These are phyloP conservation scores for Drosophila lacicola DNA, from an alignment of 2,888 invertebrate genomes.

Conservation along the genomic window DNA sequence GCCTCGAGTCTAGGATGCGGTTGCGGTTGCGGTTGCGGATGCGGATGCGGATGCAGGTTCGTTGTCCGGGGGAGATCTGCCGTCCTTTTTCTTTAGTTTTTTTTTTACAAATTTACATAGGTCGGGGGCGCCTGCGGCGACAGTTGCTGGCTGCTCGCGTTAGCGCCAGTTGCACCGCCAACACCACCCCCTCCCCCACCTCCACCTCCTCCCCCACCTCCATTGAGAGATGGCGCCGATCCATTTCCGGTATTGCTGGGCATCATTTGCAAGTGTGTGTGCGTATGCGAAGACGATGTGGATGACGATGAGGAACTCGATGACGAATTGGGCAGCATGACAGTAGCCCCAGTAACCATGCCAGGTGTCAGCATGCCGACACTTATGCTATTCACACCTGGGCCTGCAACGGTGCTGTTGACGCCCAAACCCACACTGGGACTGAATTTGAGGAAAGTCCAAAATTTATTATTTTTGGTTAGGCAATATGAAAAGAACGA, in stretches of 20 bases:
- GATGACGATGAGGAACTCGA: constrained; percentile 84
- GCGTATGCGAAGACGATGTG: constrained; percentile 81
- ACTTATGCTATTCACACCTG: constrained; percentile 57
- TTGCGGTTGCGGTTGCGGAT: background rate
- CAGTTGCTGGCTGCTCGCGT: constrained; percentile 88
- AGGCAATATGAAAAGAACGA: constrained; percentile 43
- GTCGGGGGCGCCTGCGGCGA: constrained; percentile 95
- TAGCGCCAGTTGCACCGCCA: constrained; percentile 64
- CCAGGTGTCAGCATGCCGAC: constrained; percentile 83
- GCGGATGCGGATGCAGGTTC: background rate
- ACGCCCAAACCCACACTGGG: constrained; percentile 66
- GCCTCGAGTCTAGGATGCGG: background rate
- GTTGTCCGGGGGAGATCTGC: constrained; percentile 10
- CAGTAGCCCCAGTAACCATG: constrained; percentile 75
- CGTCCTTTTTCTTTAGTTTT: too few species aligned
- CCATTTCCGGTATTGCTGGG: constrained; percentile 59
- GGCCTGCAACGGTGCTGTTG: constrained; percentile 45
- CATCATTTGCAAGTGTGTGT: constrained; percentile 82
- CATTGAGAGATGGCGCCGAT: constrained; percentile 45
- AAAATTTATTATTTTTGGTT: constrained; percentile 33
- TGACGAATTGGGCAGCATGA: constrained; percentile 82
- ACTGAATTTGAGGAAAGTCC: constrained; percentile 50
- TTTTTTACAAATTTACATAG: constrained; percentile 92
- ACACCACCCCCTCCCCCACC: constrained; percentile 8
- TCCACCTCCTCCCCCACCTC: constrained; percentile 3